Evolutionary conservation across 1,140 invertebrate genomes (phyloP).

Genomic region (Scaptomyza pallida): DNA sequence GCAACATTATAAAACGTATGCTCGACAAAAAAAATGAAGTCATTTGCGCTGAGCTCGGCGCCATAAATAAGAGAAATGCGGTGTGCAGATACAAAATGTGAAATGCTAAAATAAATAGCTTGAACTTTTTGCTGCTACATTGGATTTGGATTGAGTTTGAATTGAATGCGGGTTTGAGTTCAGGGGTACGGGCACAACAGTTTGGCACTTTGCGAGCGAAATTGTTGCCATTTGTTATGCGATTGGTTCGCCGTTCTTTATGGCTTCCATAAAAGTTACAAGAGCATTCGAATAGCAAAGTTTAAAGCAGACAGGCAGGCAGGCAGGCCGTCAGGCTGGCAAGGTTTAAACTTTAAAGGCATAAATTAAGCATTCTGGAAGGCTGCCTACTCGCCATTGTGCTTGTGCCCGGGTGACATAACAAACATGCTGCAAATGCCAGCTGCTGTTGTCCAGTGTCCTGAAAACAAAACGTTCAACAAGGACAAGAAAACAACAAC

Average conservation of each 20-base stretch:
- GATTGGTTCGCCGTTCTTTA: conserved; percentile 63
- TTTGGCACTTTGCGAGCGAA: conserved; percentile 67
- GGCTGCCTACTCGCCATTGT: conserved; percentile 13
- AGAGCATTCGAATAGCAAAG: conserved; percentile 57
- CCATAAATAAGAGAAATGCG: conserved; percentile 79
- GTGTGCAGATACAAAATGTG: conserved; percentile 76
- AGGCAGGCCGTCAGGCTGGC: conserved; percentile 5
- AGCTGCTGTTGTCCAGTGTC: conserved; percentile 50
- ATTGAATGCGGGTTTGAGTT: conserved; percentile 16
- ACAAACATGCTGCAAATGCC: conserved; percentile 60
- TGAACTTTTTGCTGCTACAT: conserved; percentile 68
- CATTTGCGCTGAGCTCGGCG: conserved; percentile 48
- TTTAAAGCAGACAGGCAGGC: conserved; percentile 38
- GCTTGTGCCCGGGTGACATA: conserved; percentile 37
- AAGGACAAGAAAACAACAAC: conserved; percentile 35
- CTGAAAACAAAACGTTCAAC: conserved; percentile 27
- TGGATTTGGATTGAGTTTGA: conserved; percentile 55
- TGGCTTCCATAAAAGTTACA: conserved; percentile 60
- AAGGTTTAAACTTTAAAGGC: conserved; percentile 67
- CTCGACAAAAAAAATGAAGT: conserved; percentile 55
- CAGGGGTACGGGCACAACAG: conserved; percentile 13
- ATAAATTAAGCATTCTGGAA: conserved; percentile 66
- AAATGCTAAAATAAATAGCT: conserved; percentile 79
- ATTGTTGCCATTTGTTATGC: conserved; percentile 80
- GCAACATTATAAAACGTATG: conserved; percentile 7